phyloP scores from a whole-genome alignment of 92 coral and sea anemone species.

The Porites evermanni region DNA sequence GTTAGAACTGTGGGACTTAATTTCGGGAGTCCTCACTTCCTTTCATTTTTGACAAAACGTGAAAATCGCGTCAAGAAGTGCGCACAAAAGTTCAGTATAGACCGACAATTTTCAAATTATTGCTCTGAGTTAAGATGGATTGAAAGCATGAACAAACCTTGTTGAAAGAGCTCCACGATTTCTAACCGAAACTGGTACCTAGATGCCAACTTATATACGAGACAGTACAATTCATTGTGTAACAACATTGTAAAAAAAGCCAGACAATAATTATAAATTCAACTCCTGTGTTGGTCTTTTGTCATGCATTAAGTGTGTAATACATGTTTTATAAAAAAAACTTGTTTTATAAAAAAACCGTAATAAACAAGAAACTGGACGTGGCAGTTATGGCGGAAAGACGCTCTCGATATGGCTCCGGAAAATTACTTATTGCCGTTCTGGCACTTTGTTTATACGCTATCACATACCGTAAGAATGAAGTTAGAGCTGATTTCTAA shows the following conservation, averaged over 20 bases:
- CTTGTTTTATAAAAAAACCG: neutral
- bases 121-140: neutral
- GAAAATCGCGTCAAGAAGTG: neutral
- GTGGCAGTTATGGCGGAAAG: constrained; percentile 5
- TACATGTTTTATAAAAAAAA: neutral
- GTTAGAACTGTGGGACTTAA: neutral
- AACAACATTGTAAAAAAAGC: neutral
- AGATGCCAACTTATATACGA: neutral
- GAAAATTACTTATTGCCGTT: neutral
- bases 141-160: neutral
- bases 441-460: constrained; percentile 11
- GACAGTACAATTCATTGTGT: neutral
- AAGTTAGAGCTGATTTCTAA: constrained; percentile 37
- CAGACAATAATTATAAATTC: neutral
- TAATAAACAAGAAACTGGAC: neutral
- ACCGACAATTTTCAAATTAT: neutral
- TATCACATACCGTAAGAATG: constrained; percentile 32
- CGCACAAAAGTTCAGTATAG: neutral
- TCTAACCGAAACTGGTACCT: neutral
- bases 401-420: constrained; percentile 13
- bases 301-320: neutral
- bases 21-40: neutral
- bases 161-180: neutral
- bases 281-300: neutral
- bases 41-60: neutral